These are phyloP conservation scores for Allophyes oxyacanthae DNA, from an alignment of 2,888 invertebrate genomes.

Conservation along the genomic window DNA sequence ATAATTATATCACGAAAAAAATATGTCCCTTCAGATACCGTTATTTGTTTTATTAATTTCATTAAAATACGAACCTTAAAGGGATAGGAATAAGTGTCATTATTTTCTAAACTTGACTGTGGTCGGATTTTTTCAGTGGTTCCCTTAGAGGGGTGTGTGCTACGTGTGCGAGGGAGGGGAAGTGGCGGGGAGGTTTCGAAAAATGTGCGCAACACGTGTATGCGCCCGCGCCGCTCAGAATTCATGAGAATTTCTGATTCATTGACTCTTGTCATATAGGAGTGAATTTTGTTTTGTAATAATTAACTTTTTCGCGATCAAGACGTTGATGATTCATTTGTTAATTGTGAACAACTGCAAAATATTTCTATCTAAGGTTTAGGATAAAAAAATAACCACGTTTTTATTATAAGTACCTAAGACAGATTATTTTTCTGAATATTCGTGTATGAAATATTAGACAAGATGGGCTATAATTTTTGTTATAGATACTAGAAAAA, in stretches of 20 bases:
- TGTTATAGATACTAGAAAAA: too few relatives aligned
- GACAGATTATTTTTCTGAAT: too few relatives aligned
- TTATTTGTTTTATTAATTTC: constrained; percentile 27
- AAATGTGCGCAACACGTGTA: constrained; percentile 84
- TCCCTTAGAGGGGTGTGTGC: constrained; percentile 74
- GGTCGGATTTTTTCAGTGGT: constrained; percentile 80
- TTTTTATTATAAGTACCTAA: too few relatives aligned
- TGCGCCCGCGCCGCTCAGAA: constrained; percentile 67
- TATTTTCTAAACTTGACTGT: constrained; percentile 57
- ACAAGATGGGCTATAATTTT: too few relatives aligned
- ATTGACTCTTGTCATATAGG: constrained; percentile 73
- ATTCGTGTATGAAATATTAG: too few relatives aligned
- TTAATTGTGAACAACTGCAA: not conserved
- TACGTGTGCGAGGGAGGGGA: constrained; percentile 60
- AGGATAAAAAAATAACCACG: not conserved
- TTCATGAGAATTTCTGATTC: constrained; percentile 87
- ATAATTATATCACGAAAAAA: constrained; percentile 62
- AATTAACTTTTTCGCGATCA: constrained; percentile 50
- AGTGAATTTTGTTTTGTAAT: constrained; percentile 59
- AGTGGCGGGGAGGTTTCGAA: constrained; percentile 68
- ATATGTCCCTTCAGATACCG: constrained; percentile 63
- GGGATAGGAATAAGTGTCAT: constrained; percentile 56
- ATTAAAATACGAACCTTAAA: constrained; percentile 53
- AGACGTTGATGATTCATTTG: constrained; percentile 46
- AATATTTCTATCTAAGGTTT: not conserved